phyloP scores from a whole-genome alignment of 2,797 vertebrate genomes.

The Crax fasciolata region DNA sequence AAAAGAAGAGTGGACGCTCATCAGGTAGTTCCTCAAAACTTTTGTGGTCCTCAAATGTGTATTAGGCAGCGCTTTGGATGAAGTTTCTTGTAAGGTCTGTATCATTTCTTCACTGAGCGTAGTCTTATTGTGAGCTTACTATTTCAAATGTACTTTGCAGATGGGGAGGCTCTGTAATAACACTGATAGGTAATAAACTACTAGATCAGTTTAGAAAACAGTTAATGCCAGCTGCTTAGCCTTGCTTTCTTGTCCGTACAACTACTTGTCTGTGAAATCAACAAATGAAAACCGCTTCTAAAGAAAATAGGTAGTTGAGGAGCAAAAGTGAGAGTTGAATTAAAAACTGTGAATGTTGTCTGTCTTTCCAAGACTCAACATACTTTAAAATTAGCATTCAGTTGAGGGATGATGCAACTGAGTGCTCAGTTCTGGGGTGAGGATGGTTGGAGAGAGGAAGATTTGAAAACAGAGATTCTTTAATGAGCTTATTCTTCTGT shows the following conservation, averaged over 20 bases:
- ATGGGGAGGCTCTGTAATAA: neutral
- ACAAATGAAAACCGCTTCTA: neutral
- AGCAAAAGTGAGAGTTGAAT: neutral
- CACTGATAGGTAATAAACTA: neutral
- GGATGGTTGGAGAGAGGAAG: neutral
- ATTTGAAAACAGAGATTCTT: neutral
- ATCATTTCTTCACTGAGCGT: neutral
- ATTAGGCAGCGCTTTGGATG: neutral
- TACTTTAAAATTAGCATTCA: neutral
- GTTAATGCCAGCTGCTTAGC: neutral
- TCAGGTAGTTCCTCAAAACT: neutral
- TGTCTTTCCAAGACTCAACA: neutral
- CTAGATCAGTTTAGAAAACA: neutral
- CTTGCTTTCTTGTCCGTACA: neutral
- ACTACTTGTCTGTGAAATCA: neutral
- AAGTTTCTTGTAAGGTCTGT: neutral
- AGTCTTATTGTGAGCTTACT: neutral
- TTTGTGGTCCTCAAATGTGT: neutral
- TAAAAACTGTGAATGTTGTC: neutral
- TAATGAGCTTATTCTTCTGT: neutral
- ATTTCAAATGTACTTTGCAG: neutral
- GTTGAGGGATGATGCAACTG: neutral
- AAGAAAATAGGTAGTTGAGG: neutral
- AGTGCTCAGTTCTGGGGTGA: neutral
- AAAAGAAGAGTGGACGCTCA: neutral